A percentile compares a stretch with the other conserved stretches of the same genome.
phyloP scores from a whole-genome alignment of 2,113 vertebrate species.

The Ceyx cyanopectus region DNA sequence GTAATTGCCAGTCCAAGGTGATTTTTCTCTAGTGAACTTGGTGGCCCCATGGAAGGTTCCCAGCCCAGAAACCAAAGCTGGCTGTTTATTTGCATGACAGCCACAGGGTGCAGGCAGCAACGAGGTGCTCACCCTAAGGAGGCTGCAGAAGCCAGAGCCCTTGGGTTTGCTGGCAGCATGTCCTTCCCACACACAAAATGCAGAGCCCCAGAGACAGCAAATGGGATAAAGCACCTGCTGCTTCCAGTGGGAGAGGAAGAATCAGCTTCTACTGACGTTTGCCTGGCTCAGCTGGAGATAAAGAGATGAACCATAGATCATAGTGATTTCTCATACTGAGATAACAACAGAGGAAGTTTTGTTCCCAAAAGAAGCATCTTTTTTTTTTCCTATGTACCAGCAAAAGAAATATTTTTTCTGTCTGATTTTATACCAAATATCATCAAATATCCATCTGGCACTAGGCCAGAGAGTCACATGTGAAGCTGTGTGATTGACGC shows the following conservation, averaged over 20 bases:
- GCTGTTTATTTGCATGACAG: not conserved
- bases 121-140: fast-evolving
- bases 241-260: not conserved
- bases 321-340: not conserved
- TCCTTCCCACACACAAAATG: not conserved
- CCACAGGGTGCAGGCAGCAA: not conserved
- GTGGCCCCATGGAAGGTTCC: not conserved
- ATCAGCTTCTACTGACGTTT: not conserved
- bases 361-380: not conserved
- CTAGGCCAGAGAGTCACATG: not conserved
- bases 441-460: not conserved
- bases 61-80: not conserved
- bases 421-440: not conserved
- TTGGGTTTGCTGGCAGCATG: fast-evolving
- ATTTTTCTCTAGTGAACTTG: not conserved
- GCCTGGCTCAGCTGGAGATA: not conserved
- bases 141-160: not conserved
- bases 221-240: not conserved
- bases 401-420: not conserved
- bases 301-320: not conserved
- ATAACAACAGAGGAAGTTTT: not conserved
- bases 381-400: not conserved
- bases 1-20: not conserved
- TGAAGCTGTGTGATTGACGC: not conserved
- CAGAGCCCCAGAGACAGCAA: not conserved